A percentile compares a stretch with the other conserved stretches of the same genome.
phyloP scores from a whole-genome alignment of 2,888 invertebrate species.

The Esperia sulphurella region DNA sequence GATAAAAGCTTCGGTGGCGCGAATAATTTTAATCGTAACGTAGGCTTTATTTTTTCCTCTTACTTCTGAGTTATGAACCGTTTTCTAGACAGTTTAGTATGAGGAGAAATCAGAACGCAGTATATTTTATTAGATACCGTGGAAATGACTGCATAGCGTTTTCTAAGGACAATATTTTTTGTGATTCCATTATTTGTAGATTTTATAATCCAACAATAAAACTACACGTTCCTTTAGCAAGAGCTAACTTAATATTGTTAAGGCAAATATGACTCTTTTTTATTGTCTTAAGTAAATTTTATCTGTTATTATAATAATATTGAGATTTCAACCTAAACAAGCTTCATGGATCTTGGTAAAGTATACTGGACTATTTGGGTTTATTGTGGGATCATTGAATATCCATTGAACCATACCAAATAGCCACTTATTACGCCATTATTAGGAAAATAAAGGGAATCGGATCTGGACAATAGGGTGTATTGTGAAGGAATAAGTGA shows the following conservation, averaged over 20 bases:
- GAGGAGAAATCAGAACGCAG: not conserved
- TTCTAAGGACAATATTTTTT: too few species aligned
- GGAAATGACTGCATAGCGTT: too few species aligned
- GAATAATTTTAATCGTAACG: conserved; percentile 59
- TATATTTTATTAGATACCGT: not conserved
- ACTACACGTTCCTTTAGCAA: too few species aligned
- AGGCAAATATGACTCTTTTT: too few species aligned
- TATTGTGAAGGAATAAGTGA: conserved; percentile 5
- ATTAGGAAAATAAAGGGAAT: conserved; percentile 24
- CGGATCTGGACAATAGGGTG: conserved; percentile 6
- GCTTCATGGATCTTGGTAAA: not conserved
- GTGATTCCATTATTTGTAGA: too few species aligned
- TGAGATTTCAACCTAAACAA: not conserved
- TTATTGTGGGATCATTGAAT: conserved; percentile 27
- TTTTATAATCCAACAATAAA: too few species aligned
- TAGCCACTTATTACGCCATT: conserved; percentile 20
- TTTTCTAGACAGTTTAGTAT: not conserved
- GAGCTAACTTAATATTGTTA: too few species aligned
- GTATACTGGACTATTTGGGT: conserved; percentile 17
- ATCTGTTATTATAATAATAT: not conserved
- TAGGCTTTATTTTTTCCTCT: too few species aligned
- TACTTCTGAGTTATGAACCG: not conserved
- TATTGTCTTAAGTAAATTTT: too few species aligned
- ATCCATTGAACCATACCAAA: conserved; percentile 23
- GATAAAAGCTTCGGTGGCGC: conserved; percentile 59